These are phyloP conservation scores for Panagrolaimus sp. DNA, from an alignment of 1,140 invertebrate genomes.

Conservation along the genomic window DNA sequence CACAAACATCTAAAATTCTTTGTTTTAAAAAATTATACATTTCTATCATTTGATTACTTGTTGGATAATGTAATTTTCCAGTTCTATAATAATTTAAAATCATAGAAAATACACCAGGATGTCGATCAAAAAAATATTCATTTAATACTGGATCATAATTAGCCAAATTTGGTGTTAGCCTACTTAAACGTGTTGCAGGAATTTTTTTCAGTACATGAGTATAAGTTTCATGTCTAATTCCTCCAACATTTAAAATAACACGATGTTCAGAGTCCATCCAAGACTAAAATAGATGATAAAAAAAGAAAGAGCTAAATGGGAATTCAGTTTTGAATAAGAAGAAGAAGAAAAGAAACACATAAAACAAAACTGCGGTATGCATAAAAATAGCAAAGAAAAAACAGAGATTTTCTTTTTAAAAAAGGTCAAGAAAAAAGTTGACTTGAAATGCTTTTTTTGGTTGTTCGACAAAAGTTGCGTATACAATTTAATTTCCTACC, in stretches of 20 bases:
- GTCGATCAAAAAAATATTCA: slow-evolving; percentile 97
- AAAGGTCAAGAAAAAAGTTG: too few species aligned
- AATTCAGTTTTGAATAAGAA: too few species aligned
- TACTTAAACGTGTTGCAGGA: slow-evolving; percentile 79
- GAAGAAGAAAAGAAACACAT: too few species aligned
- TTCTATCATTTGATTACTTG: background rate
- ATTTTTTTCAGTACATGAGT: slow-evolving; percentile 88
- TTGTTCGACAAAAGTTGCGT: too few species aligned
- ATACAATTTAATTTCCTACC: too few species aligned
- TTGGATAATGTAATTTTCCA: slow-evolving; percentile 23
- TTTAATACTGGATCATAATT: slow-evolving; percentile 92
- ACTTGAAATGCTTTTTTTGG: too few species aligned
- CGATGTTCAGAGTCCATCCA: slow-evolving; percentile 70
- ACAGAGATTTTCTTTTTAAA: too few species aligned
- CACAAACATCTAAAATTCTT: slow-evolving; percentile 73
- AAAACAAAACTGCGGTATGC: too few species aligned
- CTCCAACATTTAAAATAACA: slow-evolving; percentile 93
- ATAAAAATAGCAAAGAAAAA: too few species aligned
- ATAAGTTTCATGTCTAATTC: slow-evolving; percentile 92
- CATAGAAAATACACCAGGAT: slow-evolving; percentile 91
- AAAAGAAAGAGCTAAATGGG: too few species aligned
- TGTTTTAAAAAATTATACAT: too few species aligned
- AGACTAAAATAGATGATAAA: slow-evolving; percentile 36
- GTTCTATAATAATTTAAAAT: slow-evolving; percentile 74
- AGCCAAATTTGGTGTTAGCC: slow-evolving; percentile 78